Evolutionary conservation across 2,113 vertebrate genomes (phyloP), one percentile per base, ranked within the genome.

Genomic region (Nycticebus coucang): DNA sequence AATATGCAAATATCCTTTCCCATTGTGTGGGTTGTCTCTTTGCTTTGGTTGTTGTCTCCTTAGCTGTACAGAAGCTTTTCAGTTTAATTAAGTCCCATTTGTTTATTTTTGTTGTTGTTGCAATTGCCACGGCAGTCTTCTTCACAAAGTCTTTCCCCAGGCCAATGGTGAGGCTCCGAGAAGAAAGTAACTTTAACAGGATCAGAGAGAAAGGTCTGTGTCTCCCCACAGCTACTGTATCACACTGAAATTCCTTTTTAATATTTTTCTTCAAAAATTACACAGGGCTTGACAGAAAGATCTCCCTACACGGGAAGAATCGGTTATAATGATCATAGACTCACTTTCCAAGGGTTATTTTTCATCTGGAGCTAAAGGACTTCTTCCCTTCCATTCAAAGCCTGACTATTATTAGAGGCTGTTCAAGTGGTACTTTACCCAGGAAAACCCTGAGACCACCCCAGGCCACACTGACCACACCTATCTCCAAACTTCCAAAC

Each of bases 341-440:
- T 45, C 68, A 66, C 11, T 91, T 96, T 81, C 66, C 84, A 81
- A 79, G 91, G 8, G 17, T 87, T 86, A 33, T 37, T 77, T 41
- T 88, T 74, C 18, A 57, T 28, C 41, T 68, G 30, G 50, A 89
- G 28, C 64, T 35, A 69, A 91, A 88, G 57, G 30, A 60, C 30
- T 69, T 50, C 19, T 83, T 89, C 53, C 26, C 33, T 75, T 72
- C 93, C 26, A 62, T 74, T 33, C 10, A 30, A 85, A 75, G 15
- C 8, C 12, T 89, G 33, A 59, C 55, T 68, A 13, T 45, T 30
- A 4, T 64, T 35, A 28, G 71, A 80, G 81, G 7, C 35, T 72
- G 4, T 4, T 82, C 64, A 50, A 30, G 15, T 45, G 28, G 5
- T 62, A 17, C 88, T 37, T 21, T 21, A 53, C 30, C 21, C 21